These are phyloP conservation scores for Drosophila lacertosa DNA, from an alignment of 1,140 invertebrate species.

Conservation along the genomic window DNA sequence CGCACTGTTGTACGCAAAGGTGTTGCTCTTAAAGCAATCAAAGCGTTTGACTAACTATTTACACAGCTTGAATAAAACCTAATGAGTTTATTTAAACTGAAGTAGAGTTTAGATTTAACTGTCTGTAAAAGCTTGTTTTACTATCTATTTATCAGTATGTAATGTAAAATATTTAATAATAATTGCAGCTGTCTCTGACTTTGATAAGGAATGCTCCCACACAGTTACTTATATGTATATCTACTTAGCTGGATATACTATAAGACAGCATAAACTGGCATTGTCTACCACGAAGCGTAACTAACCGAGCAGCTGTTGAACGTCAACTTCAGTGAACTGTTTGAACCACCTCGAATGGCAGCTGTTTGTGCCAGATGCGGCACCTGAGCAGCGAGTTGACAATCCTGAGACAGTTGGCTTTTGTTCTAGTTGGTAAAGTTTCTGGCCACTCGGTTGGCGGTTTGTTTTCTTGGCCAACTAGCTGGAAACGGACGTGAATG, in stretches of 20 bases:
- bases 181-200: too few species aligned
- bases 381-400: constrained; percentile 25
- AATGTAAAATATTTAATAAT: too few species aligned
- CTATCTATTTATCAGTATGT: too few species aligned
- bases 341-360: not conserved
- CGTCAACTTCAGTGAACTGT: constrained; percentile 8
- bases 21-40: constrained; percentile 31
- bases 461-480: constrained; percentile 24
- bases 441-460: constrained; percentile 7
- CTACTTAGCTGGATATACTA: too few species aligned
- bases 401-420: constrained; percentile 34
- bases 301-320: constrained; percentile 1
- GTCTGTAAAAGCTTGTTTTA: too few species aligned
- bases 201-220: too few species aligned
- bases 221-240: too few species aligned
- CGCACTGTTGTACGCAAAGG: constrained; percentile 40
- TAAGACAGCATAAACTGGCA: too few species aligned
- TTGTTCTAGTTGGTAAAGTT: constrained; percentile 33
- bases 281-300: not conserved
- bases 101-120: too few species aligned
- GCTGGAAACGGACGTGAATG: constrained; percentile 1
- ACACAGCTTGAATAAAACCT: not conserved
- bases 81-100: not conserved
- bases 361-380: constrained; percentile 6
- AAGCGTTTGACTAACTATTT: constrained; percentile 1